A percentile compares a stretch with the other conserved stretches of the same genome.
phyloP scores from a whole-genome alignment of 2,797 vertebrate species.

The Brachyalestes nurse region DNA sequence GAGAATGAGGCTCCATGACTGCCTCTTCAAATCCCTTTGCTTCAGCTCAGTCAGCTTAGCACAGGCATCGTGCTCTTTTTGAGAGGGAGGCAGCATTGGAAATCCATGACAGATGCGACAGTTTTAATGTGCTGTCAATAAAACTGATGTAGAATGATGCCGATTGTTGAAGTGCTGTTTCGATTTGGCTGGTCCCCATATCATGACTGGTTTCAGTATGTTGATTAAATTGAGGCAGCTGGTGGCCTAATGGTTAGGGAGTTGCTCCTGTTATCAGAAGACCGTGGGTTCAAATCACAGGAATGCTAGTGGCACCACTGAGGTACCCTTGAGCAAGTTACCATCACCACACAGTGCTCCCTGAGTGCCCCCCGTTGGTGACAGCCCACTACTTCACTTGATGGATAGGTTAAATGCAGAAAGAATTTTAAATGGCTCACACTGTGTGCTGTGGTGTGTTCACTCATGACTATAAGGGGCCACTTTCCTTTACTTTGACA shows the following conservation, averaged over 20 bases:
- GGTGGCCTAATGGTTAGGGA: no score
- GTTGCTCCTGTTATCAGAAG: no score
- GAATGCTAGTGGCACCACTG: no score
- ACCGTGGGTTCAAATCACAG: no score
- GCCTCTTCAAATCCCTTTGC: constrained; percentile 56
- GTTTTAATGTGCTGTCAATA: constrained; percentile 53
- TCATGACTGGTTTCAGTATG: constrained; percentile 25
- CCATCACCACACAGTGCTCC: no score
- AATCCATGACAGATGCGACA: constrained; percentile 48
- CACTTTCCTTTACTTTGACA: constrained; percentile 5
- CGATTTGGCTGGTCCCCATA: constrained; percentile 41
- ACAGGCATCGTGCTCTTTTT: constrained; percentile 25
- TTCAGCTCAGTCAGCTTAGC: constrained; percentile 45
- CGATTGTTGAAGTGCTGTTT: constrained; percentile 50
- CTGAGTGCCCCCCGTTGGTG: no score
- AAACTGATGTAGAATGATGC: constrained; percentile 42
- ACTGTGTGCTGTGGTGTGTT: no score
- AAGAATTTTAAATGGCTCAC: no score
- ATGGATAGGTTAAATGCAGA: no score
- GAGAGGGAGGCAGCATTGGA: constrained; percentile 41
- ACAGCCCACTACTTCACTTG: no score
- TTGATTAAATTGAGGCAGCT: constrained; percentile 39
- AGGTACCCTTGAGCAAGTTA: no score
- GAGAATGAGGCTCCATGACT: constrained; percentile 53
- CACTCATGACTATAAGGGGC: no score